Conservation (phyloP, 1,140 invertebrate genomes). For the Paraescarpia echinospica region DNA sequence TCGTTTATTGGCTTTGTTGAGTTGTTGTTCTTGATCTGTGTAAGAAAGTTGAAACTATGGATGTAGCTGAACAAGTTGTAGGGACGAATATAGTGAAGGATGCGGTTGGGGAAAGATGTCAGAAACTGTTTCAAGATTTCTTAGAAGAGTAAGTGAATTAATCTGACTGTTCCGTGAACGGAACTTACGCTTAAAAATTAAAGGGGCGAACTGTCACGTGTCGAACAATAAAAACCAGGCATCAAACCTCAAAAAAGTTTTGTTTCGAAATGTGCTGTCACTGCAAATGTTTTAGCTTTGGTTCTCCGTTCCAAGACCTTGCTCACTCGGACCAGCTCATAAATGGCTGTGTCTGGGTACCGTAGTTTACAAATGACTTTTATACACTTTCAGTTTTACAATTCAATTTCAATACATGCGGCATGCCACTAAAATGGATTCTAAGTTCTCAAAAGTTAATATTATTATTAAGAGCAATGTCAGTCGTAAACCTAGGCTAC, state of each 20-base stretch:
- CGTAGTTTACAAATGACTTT: too few species aligned
- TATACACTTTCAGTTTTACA: too few species aligned
- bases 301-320: too few species aligned
- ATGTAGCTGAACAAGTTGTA: constrained; percentile 59
- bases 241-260: too few species aligned
- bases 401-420: too few species aligned
- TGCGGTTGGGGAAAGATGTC: constrained; percentile 86
- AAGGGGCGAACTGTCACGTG: neutral
- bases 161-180: constrained; percentile 19
- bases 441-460: too few species aligned
- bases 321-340: too few species aligned
- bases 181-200: neutral
- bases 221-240: neutral
- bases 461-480: too few species aligned
- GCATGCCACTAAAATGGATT: too few species aligned
- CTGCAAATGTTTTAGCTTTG: too few species aligned
- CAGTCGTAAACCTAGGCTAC: too few species aligned
- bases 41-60: constrained; percentile 48
- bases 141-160: constrained; percentile 80
- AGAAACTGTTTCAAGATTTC: constrained; percentile 95
- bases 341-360: too few species aligned
- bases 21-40: neutral
- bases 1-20: neutral
- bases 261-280: neutral
- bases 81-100: constrained; percentile 70